phyloP scores from a whole-genome alignment of 2,797 vertebrate genomes.

The Prunella strophiata region DNA sequence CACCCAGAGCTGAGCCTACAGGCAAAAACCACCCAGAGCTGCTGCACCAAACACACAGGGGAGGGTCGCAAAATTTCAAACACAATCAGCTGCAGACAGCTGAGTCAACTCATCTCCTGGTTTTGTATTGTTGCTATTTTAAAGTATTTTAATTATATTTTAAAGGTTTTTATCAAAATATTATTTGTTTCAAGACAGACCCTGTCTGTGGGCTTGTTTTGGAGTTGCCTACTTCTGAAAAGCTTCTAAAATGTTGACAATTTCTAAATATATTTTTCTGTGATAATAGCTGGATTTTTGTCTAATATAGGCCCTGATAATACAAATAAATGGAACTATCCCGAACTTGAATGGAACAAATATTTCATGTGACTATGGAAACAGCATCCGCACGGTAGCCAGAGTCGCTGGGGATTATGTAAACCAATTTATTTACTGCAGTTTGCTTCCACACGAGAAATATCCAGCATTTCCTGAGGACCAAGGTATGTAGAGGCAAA shows the following conservation, averaged over 20 bases:
- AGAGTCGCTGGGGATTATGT: slow-evolving; percentile 82
- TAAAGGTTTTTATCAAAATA: not conserved
- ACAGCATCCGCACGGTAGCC: slow-evolving; percentile 80
- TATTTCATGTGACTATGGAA: slow-evolving; percentile 90
- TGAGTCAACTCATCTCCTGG: not conserved
- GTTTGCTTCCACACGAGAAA: slow-evolving; percentile 82
- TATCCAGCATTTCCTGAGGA: slow-evolving; percentile 79
- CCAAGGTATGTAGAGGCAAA: slow-evolving; percentile 77
- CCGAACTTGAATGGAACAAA: slow-evolving; percentile 86
- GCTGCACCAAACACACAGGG: not conserved
- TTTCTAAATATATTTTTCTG: not conserved
- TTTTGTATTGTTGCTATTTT: not conserved
- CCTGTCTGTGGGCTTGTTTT: not conserved
- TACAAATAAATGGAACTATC: slow-evolving; percentile 92
- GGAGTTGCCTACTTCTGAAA: not conserved
- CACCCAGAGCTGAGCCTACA: not conserved
- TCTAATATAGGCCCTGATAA: slow-evolving; percentile 82
- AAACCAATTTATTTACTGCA: slow-evolving; percentile 89
- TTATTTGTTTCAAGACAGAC: not conserved
- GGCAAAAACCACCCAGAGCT: not conserved
- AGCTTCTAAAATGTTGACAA: not conserved
- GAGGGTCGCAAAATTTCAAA: not conserved
- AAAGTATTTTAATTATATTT: not conserved
- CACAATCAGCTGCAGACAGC: not conserved
- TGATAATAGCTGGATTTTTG: not conserved